These are phyloP conservation scores for Heliconius erato DNA, from an alignment of 2,888 invertebrate species.

Conservation along the genomic window DNA sequence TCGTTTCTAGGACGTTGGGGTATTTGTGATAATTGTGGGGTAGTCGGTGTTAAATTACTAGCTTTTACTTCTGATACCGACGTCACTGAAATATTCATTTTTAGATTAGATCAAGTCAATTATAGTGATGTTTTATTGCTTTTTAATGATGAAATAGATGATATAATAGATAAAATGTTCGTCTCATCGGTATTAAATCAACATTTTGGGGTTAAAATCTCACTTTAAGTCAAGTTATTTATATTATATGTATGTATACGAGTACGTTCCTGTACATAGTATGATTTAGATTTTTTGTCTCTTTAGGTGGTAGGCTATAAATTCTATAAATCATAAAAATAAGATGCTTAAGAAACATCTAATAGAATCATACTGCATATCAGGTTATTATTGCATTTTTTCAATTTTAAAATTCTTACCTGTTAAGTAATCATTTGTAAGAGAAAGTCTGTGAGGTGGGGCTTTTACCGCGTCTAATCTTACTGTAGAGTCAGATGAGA, in stretches of 20 bases:
- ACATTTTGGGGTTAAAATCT: too few relatives aligned
- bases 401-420: slow-evolving; percentile 62
- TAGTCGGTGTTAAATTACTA: slow-evolving; percentile 71
- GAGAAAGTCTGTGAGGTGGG: slow-evolving; percentile 79
- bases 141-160: neutral
- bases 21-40: slow-evolving; percentile 57
- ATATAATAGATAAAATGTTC: neutral
- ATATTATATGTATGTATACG: too few relatives aligned
- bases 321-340: too few relatives aligned
- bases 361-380: too few relatives aligned
- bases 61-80: slow-evolving; percentile 78
- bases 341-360: too few relatives aligned
- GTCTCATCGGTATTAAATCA: neutral
- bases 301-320: too few relatives aligned
- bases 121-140: neutral
- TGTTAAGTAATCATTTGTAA: slow-evolving; percentile 84
- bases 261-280: too few relatives aligned
- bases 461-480: slow-evolving; percentile 71
- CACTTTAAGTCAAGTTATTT: too few relatives aligned
- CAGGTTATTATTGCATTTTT: too few relatives aligned
- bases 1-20: slow-evolving; percentile 53
- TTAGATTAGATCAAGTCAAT: neutral
- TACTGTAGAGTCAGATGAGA: slow-evolving; percentile 77
- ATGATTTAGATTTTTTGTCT: too few relatives aligned
- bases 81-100: slow-evolving; percentile 64